These are phyloP conservation scores for Aromia moschata DNA, from an alignment of 2,888 invertebrate species.

Conservation along the genomic window DNA sequence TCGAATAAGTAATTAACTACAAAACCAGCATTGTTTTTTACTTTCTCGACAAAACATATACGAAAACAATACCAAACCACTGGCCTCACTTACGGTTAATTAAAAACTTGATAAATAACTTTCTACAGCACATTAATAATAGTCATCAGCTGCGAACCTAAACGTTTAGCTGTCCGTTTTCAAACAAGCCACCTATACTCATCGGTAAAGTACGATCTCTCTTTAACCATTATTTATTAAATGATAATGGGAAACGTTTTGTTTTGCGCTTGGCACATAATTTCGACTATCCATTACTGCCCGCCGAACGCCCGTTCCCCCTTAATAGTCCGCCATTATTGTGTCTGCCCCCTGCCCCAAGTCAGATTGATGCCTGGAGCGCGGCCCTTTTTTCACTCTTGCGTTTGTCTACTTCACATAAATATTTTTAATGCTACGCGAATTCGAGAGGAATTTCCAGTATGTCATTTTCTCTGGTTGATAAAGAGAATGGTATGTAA, in stretches of 20 bases:
- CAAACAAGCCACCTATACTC: not conserved
- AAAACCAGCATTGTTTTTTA: no score
- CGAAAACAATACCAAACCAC: no score
- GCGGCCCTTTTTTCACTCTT: not conserved
- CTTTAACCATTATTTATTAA: no score
- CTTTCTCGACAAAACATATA: no score
- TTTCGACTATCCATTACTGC: constrained; percentile 11
- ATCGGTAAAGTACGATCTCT: no score
- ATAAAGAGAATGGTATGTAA: no score
- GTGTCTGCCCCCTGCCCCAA: constrained; percentile 2
- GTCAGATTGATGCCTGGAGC: not conserved
- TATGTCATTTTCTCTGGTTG: not conserved
- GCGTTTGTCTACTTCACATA: not conserved
- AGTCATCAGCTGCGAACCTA: no score
- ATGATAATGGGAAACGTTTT: constrained; percentile 8
- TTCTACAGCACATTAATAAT: no score
- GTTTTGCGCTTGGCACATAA: constrained; percentile 8
- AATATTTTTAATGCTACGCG: not conserved
- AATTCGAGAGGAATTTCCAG: not conserved
- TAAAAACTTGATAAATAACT: no score
- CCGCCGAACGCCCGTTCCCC: constrained; percentile 4
- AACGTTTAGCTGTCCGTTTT: no score
- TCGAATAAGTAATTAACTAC: no score
- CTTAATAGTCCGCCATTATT: constrained; percentile 14
- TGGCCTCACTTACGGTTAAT: no score